These are phyloP conservation scores for Zeuzera pyrina DNA, from an alignment of 2,888 invertebrate species.

Conservation along the genomic window DNA sequence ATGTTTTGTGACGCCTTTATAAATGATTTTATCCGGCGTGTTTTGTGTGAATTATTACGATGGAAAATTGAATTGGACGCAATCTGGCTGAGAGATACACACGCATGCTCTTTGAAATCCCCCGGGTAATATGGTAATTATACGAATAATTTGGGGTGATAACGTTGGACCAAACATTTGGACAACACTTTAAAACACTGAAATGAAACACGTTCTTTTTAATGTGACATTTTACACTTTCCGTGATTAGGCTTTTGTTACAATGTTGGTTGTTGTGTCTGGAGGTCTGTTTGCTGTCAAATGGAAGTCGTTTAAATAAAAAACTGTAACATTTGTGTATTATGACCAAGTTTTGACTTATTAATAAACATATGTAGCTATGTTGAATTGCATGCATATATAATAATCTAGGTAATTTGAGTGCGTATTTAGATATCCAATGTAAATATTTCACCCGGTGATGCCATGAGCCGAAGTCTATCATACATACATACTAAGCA, in stretches of 20 bases:
- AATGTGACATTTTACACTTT: background rate
- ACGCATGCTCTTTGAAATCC: conserved; percentile 35
- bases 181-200: conserved; percentile 3
- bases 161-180: conserved; percentile 21
- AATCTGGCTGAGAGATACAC: conserved; percentile 42
- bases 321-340: no score
- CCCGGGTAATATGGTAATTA: conserved; percentile 28
- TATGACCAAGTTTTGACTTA: no score
- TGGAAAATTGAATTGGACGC: conserved; percentile 63
- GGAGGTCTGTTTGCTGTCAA: no score
- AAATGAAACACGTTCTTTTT: background rate
- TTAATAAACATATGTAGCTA: no score
- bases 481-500: no score
- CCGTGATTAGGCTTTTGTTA: conserved; percentile 8
- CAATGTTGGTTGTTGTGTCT: conserved; percentile 25
- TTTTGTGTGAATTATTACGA: conserved; percentile 65
- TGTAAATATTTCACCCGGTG: no score
- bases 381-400: no score
- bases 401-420: no score
- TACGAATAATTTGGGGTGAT: conserved; percentile 18
- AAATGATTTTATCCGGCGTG: conserved; percentile 61
- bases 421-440: no score
- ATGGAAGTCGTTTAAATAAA: no score
- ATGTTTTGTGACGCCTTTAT: conserved; percentile 59
- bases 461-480: no score